Evolutionary conservation across 2,888 invertebrate species (phyloP).

Genomic region (Caradrina kadenii): DNA sequence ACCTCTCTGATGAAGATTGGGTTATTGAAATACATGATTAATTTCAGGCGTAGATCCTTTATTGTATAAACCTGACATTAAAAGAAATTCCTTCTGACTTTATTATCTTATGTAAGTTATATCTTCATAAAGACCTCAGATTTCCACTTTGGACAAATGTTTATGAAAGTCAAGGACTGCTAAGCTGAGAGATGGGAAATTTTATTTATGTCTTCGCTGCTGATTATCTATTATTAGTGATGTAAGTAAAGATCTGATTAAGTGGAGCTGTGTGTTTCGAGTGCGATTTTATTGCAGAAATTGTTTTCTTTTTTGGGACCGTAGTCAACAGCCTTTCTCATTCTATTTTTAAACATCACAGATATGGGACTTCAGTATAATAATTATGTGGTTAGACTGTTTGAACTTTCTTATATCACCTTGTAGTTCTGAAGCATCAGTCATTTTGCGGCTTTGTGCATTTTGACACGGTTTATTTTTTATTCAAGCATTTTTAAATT

Average conservation of each 20-base stretch:
- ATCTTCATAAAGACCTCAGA: background rate
- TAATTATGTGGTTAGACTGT: too few species aligned
- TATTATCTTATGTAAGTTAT: background rate
- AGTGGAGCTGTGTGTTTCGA: background rate
- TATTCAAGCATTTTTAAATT: background rate
- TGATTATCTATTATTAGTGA: background rate
- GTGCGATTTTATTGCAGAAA: background rate
- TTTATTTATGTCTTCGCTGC: background rate
- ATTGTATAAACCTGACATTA: background rate
- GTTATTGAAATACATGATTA: background rate
- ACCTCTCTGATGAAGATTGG: too few species aligned
- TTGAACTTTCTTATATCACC: background rate
- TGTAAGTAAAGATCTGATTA: background rate
- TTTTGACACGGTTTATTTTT: background rate
- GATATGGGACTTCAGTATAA: too few species aligned
- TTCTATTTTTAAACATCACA: background rate
- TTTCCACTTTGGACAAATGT: background rate
- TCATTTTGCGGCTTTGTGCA: background rate
- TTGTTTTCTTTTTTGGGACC: background rate
- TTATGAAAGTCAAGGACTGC: slow-evolving; percentile 20
- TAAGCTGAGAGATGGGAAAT: too few species aligned
- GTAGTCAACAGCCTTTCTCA: background rate
- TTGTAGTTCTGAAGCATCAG: background rate
- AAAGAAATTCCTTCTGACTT: too few species aligned
- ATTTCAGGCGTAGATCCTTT: background rate